Base-by-base conservation (phyloP, 1,140 invertebrate species). In the Drosophila arawakana region DNA sequence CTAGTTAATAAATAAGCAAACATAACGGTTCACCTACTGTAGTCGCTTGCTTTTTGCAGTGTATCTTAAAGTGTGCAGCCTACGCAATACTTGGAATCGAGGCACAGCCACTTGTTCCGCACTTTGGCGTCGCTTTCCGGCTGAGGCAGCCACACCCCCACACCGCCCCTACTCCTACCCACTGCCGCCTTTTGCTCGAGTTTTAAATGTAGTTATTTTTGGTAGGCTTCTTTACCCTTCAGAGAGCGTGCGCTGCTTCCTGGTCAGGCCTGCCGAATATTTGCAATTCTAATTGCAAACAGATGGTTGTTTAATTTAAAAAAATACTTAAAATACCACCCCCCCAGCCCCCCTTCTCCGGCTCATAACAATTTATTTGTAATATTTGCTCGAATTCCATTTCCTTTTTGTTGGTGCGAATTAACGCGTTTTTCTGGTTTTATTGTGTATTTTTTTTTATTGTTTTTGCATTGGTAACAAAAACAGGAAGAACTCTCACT, bases 251-350 rank as follows among this genome's bases (percentile, higher is more conserved):
- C 11, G n/a, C 1, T 4, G 35, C 11, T 11, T 44, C n/a, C 37
- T n/a, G 0, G 18, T n/a, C 55, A 50, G 47, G 47, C 30, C 52
- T 41, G 62, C 44, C 55, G 70, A 58, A 61, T 66, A 86, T 86
- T 86, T 86, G 82, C 82, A 86, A 88, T 86, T 86, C 83, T 86
- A 86, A 86, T 86, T 86, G 76, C 73, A 65, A 72, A 69, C 65
- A 72, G 63, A 76, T 67, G 73, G 65, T 50, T 30, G 65, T 69
- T 74, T 80, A 80, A 86, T 88, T 86, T 71, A 61, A 70, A 57
- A 58, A 63, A 55, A 61, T 75, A 72, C 55, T 50, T 58, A 54
- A 66, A 30, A 30, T 25, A n/a, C 25, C 4, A 3, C 2, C 25
- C 7, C 9, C n/a, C 8, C 9, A 9, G n/a, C 18, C n/a, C 3